Percentiles rank a stretch among this genome's conserved stretches.
phyloP scores from a whole-genome alignment of 2,888 invertebrate genomes.

The Lepidochitona cinerea region DNA sequence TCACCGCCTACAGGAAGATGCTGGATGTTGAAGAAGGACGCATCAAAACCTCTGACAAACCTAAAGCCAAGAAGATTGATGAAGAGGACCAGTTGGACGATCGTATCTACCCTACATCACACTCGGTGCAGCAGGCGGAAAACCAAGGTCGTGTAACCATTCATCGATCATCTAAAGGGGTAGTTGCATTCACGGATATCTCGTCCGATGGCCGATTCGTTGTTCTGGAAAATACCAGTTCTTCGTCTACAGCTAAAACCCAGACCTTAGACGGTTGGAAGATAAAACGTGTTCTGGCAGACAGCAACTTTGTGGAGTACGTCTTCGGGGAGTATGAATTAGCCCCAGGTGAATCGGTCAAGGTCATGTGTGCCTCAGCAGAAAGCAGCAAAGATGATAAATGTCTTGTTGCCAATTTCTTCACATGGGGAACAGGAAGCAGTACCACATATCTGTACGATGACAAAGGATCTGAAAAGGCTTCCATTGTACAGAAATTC shows the following conservation, averaged over 20 bases:
- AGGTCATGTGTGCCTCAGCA: neutral
- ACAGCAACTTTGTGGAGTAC: neutral
- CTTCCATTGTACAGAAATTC: slow-evolving; percentile 3
- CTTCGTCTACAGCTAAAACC: slow-evolving; percentile 30
- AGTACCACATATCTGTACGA: slow-evolving; percentile 27
- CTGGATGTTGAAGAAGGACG: slow-evolving; percentile 74
- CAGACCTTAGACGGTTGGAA: slow-evolving; percentile 2
- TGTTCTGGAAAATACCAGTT: slow-evolving; percentile 34
- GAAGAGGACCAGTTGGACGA: neutral
- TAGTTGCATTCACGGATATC: slow-evolving; percentile 22
- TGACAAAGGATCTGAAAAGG: slow-evolving; percentile 20
- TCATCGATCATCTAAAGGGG: slow-evolving; percentile 32
- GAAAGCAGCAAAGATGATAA: neutral
- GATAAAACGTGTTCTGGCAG: neutral
- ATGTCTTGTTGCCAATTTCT: slow-evolving; percentile 15
- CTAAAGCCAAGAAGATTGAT: neutral
- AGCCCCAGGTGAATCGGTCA: neutral
- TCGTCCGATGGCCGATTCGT: slow-evolving; percentile 29
- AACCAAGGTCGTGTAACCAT: slow-evolving; percentile 32
- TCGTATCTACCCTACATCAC: neutral
- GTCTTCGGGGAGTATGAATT: neutral
- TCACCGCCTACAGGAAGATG: slow-evolving; percentile 74
- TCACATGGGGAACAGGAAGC: slow-evolving; percentile 32
- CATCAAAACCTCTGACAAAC: slow-evolving; percentile 16
- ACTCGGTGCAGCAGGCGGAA: slow-evolving; percentile 7